Conservation (phyloP, 2,113 vertebrate species). For the Sus scrofa region DNA sequence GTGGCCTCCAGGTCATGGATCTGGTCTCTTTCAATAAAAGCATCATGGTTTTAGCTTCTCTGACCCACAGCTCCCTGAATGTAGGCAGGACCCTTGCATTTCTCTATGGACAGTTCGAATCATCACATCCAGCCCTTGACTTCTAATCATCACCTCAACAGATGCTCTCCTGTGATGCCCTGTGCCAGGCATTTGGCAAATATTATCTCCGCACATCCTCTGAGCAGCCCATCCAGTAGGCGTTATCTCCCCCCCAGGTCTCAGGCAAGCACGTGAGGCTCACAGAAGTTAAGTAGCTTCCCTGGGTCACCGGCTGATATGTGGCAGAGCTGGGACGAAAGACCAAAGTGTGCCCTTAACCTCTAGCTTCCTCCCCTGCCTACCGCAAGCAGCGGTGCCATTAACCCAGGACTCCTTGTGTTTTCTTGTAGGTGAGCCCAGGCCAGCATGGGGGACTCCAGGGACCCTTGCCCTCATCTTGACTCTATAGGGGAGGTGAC, state of each 20-base stretch:
- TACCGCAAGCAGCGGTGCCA: rapidly evolving
- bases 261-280: not conserved
- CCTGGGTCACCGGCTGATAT: rapidly evolving
- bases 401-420: not conserved
- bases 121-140: not conserved
- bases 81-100: not conserved
- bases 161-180: not conserved
- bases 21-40: not conserved
- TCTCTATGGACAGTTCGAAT: not conserved
- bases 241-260: too few species aligned
- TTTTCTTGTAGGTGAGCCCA: slow-evolving; percentile 64
- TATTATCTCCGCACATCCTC: not conserved
- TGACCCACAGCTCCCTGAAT: not conserved
- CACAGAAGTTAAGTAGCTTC: not conserved
- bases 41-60: not conserved
- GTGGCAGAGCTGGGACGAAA: not conserved
- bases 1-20: not conserved
- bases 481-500: slow-evolving; percentile 97
- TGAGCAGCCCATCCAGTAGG: rapidly evolving
- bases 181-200: not conserved
- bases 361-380: not conserved
- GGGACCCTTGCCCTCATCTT: slow-evolving; percentile 94
- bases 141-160: not conserved
- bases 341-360: not conserved
- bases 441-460: slow-evolving; percentile 91